These are phyloP conservation scores for Echinometra lucunter DNA, from an alignment of 53 echinoderm and acorn worm species.

Conservation along the genomic window DNA sequence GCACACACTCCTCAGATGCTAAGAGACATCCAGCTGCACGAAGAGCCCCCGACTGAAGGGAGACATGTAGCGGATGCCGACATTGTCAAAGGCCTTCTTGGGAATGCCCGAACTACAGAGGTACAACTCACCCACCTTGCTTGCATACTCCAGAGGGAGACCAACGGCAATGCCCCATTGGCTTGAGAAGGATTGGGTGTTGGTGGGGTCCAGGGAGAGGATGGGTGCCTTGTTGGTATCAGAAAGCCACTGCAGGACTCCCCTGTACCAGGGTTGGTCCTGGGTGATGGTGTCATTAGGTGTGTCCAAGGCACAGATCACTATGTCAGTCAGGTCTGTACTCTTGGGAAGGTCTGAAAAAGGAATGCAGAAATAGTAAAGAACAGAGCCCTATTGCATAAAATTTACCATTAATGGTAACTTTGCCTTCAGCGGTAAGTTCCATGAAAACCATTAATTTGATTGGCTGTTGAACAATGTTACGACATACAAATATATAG, in stretches of 20 bases:
- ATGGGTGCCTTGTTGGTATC: slow-evolving; percentile 75
- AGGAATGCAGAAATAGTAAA: neutral
- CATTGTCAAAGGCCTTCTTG: slow-evolving; percentile 60
- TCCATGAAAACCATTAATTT: too few species aligned
- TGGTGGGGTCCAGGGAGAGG: slow-evolving; percentile 87
- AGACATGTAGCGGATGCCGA: slow-evolving; percentile 65
- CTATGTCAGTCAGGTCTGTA: slow-evolving; percentile 75
- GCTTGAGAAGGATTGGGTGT: slow-evolving; percentile 78
- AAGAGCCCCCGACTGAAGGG: slow-evolving; percentile 67
- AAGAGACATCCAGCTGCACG: slow-evolving; percentile 63
- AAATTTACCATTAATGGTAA: too few species aligned
- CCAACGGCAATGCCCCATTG: slow-evolving; percentile 85
- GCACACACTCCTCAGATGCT: neutral
- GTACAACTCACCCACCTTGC: slow-evolving; percentile 63
- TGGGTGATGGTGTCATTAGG: slow-evolving; percentile 75
- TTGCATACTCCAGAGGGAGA: slow-evolving; percentile 75
- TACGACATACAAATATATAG: too few species aligned
- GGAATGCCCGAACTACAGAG: slow-evolving; percentile 63
- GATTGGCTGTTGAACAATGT: too few species aligned
- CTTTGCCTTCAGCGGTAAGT: too few species aligned
- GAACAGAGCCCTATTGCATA: too few species aligned
- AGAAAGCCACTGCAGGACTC: slow-evolving; percentile 79
- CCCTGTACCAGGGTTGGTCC: slow-evolving; percentile 84
- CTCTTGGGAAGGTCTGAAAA: slow-evolving; percentile 63
- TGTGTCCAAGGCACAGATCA: slow-evolving; percentile 88